Evolutionary conservation across 2,888 invertebrate species (phyloP).

Genomic region (Athalia rosae): DNA sequence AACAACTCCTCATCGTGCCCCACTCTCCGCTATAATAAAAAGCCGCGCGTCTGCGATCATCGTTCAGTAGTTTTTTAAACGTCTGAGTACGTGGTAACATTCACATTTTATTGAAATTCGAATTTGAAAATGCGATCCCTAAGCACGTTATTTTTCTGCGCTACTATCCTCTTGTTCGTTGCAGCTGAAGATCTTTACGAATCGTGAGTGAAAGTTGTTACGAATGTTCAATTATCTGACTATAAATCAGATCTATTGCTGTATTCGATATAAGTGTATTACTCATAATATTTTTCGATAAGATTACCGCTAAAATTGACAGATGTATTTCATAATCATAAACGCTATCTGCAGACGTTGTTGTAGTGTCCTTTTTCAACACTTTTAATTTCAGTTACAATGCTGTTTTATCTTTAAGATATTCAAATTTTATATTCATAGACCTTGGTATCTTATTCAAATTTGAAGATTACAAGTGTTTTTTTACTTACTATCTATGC

Average conservation of each 20-base stretch:
- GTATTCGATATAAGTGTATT: no score
- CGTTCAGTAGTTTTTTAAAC: slow-evolving; percentile 9
- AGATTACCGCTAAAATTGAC: not conserved
- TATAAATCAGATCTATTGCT: no score
- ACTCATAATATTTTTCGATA: not conserved
- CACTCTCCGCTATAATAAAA: not conserved
- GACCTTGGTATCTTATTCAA: no score
- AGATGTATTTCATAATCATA: no score
- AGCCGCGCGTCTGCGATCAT: not conserved
- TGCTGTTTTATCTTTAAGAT: no score
- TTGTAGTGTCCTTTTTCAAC: no score
- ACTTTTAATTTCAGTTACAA: no score
- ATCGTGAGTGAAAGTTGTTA: slow-evolving; percentile 29
- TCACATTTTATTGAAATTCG: not conserved
- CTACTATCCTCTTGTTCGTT: slow-evolving; percentile 1
- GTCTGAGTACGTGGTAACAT: not conserved
- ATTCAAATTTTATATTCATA: no score
- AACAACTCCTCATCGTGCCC: not conserved
- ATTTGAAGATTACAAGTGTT: no score
- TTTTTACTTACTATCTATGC: no score
- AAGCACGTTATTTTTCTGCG: not conserved
- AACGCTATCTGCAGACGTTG: no score
- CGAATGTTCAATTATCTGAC: not conserved
- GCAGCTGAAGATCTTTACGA: not conserved
- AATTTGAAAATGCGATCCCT: not conserved